Percentiles rank a stretch among this genome's conserved stretches.
phyloP scores from a whole-genome alignment of 1,140 invertebrate species.

The Phortica variegata region DNA sequence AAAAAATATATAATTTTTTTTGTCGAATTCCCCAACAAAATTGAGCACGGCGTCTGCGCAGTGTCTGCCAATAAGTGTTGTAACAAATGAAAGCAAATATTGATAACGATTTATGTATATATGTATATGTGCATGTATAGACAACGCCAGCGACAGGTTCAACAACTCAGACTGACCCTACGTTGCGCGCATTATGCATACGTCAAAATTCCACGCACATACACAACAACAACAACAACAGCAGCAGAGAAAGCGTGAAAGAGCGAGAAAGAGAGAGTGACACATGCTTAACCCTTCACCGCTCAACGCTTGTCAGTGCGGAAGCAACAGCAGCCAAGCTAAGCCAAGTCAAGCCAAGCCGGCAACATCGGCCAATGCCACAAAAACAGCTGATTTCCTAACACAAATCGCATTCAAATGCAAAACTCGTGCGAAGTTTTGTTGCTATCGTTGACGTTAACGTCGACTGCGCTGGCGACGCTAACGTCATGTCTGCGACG shows the following conservation, averaged over 20 bases:
- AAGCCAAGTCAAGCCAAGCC: slow-evolving; percentile 5
- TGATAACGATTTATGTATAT: slow-evolving; percentile 4
- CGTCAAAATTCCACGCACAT: slow-evolving; percentile 5
- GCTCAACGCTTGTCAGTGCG: too few species aligned
- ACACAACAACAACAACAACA: too few species aligned
- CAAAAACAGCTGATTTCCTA: slow-evolving; percentile 20
- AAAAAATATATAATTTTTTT: too few species aligned
- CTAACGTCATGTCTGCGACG: slow-evolving; percentile 27
- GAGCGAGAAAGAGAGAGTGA: too few species aligned
- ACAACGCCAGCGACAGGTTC: too few species aligned
- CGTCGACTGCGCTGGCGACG: background rate
- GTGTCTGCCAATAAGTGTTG: too few species aligned
- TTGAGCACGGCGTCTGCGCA: slow-evolving; percentile 30
- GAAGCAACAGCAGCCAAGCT: too few species aligned
- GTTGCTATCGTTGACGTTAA: slow-evolving; percentile 16
- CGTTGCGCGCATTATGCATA: too few species aligned
- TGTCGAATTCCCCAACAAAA: slow-evolving; percentile 2
- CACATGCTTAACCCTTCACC: too few species aligned
- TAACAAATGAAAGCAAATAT: too few species aligned
- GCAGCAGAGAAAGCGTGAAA: too few species aligned
- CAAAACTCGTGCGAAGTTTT: slow-evolving; percentile 53
- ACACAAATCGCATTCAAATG: slow-evolving; percentile 45
- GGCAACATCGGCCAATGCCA: slow-evolving; percentile 19
- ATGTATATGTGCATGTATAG: background rate
- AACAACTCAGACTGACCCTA: too few species aligned